A percentile compares a stretch with the other conserved stretches of the same genome.
phyloP scores from a whole-genome alignment of 2,797 vertebrate species.

The Poeciliopsis turneri region DNA sequence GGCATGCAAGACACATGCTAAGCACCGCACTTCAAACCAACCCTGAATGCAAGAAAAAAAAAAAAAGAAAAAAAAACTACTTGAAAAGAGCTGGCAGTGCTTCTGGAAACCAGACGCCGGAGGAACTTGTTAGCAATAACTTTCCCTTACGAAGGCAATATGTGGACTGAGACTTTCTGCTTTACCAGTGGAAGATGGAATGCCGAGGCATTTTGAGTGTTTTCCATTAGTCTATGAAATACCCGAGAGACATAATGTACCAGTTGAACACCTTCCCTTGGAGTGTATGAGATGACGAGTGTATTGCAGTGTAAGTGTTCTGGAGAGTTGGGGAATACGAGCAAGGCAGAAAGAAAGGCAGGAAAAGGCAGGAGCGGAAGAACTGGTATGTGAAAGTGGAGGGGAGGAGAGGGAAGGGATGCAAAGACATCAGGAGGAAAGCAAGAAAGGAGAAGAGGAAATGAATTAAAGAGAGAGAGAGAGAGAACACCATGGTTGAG shows the following conservation, averaged over 20 bases:
- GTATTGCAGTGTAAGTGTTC: conserved; percentile 55
- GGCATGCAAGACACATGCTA: neutral
- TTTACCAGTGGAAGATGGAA: conserved; percentile 60
- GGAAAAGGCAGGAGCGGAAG: conserved; percentile 1
- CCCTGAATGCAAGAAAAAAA: neutral
- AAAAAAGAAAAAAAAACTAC: neutral
- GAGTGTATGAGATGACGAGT: conserved; percentile 47
- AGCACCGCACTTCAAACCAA: neutral
- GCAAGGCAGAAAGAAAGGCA: conserved; percentile 9
- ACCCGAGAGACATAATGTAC: conserved; percentile 72
- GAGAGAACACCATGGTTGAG: neutral
- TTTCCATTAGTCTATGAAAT: conserved; percentile 76
- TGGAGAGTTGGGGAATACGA: conserved; percentile 37
- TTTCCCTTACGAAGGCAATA: conserved; percentile 58
- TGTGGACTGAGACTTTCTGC: conserved; percentile 53
- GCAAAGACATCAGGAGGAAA: conserved; percentile 2
- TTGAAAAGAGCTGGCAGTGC: conserved; percentile 30
- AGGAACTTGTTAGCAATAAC: conserved; percentile 47
- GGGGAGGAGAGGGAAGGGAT: neutral
- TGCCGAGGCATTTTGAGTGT: conserved; percentile 66
- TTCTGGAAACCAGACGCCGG: conserved; percentile 12
- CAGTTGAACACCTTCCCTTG: conserved; percentile 68
- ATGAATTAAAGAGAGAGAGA: conserved; percentile 11
- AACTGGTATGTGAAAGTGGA: conserved; percentile 10
- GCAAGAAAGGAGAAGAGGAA: conserved; percentile 5